phyloP scores from a whole-genome alignment of 2,113 vertebrate genomes.

The Anhinga rufa region DNA sequence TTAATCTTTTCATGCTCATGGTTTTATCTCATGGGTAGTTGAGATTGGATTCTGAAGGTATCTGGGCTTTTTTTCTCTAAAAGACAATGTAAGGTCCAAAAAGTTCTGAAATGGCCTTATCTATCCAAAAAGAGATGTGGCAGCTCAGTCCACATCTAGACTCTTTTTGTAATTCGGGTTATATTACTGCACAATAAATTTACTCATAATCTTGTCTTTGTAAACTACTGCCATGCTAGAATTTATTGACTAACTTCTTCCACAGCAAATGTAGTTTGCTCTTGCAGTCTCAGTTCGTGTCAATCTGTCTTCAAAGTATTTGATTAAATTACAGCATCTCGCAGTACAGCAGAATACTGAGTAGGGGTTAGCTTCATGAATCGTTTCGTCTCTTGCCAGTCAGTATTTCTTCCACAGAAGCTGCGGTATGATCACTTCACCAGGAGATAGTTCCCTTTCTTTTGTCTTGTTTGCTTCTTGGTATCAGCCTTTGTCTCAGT shows the following conservation, averaged over 20 bases:
- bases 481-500: constrained; percentile 29
- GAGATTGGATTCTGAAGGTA: background rate
- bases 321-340: background rate
- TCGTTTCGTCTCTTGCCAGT: background rate
- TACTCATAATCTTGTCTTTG: background rate
- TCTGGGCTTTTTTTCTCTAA: background rate
- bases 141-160: background rate
- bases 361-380: background rate
- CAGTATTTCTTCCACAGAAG: background rate
- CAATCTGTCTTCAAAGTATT: background rate
- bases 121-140: background rate
- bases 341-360: background rate
- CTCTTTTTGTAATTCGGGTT: background rate
- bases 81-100: background rate
- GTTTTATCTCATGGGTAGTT: background rate
- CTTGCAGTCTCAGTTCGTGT: background rate
- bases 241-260: background rate
- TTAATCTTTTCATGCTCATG: background rate
- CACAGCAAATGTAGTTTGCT: background rate
- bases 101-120: background rate
- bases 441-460: background rate
- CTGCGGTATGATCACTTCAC: background rate
- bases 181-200: background rate
- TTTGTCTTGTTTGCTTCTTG: background rate
- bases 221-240: background rate